phyloP scores from a whole-genome alignment of 2,888 invertebrate species.

The Ornithoptera priamus region DNA sequence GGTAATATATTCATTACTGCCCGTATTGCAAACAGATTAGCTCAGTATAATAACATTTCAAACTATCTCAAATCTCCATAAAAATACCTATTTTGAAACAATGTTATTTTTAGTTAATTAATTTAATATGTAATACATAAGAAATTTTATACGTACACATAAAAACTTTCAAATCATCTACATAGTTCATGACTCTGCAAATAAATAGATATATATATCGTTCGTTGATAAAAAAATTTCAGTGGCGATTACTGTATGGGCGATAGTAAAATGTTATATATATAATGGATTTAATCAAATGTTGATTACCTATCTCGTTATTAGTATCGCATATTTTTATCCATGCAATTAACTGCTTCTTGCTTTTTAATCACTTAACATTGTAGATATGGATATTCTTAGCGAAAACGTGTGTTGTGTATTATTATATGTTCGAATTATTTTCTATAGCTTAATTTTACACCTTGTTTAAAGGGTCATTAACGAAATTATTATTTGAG shows the following conservation, averaged over 20 bases:
- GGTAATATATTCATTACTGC: constrained; percentile 12
- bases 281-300: background rate
- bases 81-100: background rate
- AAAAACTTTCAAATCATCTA: background rate
- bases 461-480: too few relatives aligned
- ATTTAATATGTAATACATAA: background rate
- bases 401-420: background rate
- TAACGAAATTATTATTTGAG: too few relatives aligned
- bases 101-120: background rate
- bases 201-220: background rate
- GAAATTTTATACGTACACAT: too few relatives aligned
- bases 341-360: constrained; percentile 4
- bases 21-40: constrained; percentile 5
- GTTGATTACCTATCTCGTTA: background rate
- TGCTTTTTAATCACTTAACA: background rate
- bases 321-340: background rate
- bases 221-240: background rate
- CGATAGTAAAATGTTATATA: background rate
- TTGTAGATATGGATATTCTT: background rate
- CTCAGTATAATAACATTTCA: background rate
- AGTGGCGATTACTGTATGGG: background rate
- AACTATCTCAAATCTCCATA: background rate
- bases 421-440: too few relatives aligned
- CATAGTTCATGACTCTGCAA: background rate
- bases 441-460: too few relatives aligned